Evolutionary conservation across 2,888 invertebrate species (phyloP).

Genomic region (Synergus itoensis): DNA sequence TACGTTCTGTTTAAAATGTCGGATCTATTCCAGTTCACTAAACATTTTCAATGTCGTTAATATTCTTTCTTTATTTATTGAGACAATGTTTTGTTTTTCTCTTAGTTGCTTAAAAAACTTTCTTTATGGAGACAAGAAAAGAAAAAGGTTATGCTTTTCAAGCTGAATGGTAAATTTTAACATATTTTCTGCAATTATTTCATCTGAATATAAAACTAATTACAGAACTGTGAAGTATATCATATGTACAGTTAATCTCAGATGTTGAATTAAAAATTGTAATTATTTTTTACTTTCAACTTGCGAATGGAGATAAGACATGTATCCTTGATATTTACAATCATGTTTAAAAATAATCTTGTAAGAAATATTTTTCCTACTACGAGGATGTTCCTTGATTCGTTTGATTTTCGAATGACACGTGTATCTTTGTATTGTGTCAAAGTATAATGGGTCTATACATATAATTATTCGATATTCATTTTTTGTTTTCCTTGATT

Average conservation of each 20-base stretch:
- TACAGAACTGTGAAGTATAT: not conserved
- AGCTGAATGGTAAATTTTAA: no score
- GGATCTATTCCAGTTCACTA: no score
- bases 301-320: not conserved
- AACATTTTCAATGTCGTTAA: no score
- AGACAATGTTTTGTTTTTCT: no score
- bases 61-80: no score
- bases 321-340: not conserved
- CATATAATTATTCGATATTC: not conserved
- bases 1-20: no score
- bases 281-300: not conserved
- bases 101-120: no score
- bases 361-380: not conserved
- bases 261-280: not conserved
- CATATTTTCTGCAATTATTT: not conserved
- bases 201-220: not conserved
- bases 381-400: not conserved
- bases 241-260: not conserved
- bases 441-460: not conserved
- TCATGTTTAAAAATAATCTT: not conserved
- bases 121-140: no score
- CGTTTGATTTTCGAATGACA: not conserved
- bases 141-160: no score
- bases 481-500: no score
- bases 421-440: not conserved